These are phyloP conservation scores for Rugalucina vietnamica DNA, from an alignment of 2,888 invertebrate genomes.

Conservation along the genomic window DNA sequence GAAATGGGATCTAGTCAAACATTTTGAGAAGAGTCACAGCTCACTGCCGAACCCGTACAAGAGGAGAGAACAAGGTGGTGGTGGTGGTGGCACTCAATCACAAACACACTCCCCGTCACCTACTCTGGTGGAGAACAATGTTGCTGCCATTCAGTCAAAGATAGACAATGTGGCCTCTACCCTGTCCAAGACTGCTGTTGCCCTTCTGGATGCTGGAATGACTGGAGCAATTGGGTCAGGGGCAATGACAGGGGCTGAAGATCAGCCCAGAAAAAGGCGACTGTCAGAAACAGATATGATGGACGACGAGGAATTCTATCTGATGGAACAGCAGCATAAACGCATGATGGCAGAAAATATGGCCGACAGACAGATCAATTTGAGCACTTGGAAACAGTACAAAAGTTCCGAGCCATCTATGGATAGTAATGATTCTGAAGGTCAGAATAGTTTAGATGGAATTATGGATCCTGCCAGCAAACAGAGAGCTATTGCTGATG, in stretches of 20 bases:
- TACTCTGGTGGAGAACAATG: slow-evolving; percentile 33
- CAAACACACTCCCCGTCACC: slow-evolving; percentile 36
- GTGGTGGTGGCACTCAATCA: slow-evolving; percentile 54
- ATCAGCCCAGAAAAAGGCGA: slow-evolving; percentile 64
- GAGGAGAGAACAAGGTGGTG: slow-evolving; percentile 68
- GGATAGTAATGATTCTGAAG: slow-evolving; percentile 15
- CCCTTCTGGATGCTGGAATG: slow-evolving; percentile 61
- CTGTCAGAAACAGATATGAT: slow-evolving; percentile 67
- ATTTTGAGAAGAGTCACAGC: slow-evolving; percentile 82
- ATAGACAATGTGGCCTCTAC: slow-evolving; percentile 46
- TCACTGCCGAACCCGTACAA: slow-evolving; percentile 82
- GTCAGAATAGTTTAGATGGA: slow-evolving; percentile 27
- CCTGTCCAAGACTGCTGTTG: slow-evolving; percentile 61
- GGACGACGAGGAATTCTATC: slow-evolving; percentile 42
- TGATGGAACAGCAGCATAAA: slow-evolving; percentile 45
- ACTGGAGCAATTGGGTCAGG: slow-evolving; percentile 9
- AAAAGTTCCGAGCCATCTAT: slow-evolving; percentile 21
- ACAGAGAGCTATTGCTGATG: slow-evolving; percentile 60
- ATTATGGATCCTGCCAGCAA: slow-evolving; percentile 35
- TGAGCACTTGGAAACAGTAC: background rate
- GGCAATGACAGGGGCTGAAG: slow-evolving; percentile 39
- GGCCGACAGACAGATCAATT: background rate
- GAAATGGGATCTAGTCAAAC: slow-evolving; percentile 83
- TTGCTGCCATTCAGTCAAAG: background rate
- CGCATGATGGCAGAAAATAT: slow-evolving; percentile 40